phyloP scores from a whole-genome alignment of 2,113 vertebrate genomes.

The Muntiacus muntjak region DNA sequence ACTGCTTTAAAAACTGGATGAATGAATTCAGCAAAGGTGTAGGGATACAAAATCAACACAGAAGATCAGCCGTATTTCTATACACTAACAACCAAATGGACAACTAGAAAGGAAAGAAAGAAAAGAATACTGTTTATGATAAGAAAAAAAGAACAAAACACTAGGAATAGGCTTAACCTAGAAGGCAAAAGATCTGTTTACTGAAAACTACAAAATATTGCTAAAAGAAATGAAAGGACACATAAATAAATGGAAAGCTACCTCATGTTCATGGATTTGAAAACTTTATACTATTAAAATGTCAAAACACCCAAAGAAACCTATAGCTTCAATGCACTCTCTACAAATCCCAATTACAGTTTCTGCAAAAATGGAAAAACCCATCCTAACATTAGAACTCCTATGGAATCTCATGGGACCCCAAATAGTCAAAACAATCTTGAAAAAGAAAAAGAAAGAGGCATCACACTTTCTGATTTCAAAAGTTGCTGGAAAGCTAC shows the following conservation, averaged over 20 bases:
- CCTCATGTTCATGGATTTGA: background rate
- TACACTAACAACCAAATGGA: background rate
- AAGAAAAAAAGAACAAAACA: constrained; percentile 15
- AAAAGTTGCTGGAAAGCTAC: constrained; percentile 8
- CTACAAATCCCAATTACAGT: background rate
- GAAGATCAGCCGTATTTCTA: background rate
- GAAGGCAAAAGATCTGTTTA: background rate
- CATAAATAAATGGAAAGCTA: background rate
- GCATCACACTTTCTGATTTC: background rate
- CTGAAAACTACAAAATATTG: background rate
- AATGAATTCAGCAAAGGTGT: background rate
- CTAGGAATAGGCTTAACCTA: background rate
- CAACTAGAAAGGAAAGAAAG: background rate
- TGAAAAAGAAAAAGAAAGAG: background rate
- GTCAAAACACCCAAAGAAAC: background rate
- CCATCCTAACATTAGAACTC: background rate
- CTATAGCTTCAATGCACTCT: background rate
- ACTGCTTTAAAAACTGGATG: constrained; percentile 12
- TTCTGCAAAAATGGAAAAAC: background rate
- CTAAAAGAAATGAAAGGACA: background rate
- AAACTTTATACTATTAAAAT: background rate
- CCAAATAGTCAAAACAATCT: background rate
- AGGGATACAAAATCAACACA: background rate
- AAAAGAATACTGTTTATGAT: background rate
- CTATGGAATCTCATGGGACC: background rate